These are phyloP conservation scores for Drosophila maculinotata DNA, from an alignment of 2,888 invertebrate genomes.

Conservation along the genomic window DNA sequence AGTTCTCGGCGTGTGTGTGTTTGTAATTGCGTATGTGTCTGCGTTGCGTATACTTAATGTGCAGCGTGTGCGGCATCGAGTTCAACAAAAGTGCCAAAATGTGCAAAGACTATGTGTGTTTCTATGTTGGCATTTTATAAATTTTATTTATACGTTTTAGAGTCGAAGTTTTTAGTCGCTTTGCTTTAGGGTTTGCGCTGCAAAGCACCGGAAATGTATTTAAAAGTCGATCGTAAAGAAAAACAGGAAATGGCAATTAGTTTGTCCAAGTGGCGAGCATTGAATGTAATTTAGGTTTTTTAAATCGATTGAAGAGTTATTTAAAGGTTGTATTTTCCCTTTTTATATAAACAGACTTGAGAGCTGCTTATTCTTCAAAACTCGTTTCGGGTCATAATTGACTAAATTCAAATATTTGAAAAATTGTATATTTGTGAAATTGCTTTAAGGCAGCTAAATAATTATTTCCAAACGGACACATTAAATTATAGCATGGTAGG, in stretches of 20 bases:
- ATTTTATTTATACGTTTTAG: constrained; percentile 55
- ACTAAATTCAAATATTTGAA: neutral
- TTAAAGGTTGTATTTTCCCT: neutral
- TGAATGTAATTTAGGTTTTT: constrained; percentile 20
- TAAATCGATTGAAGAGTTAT: constrained; percentile 4
- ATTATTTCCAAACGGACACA: no score
- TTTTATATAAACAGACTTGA: no score
- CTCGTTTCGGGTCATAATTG: neutral
- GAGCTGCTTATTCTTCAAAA: no score
- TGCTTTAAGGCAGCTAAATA: neutral
- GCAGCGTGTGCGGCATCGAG: constrained; percentile 41
- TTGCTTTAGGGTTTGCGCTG: constrained; percentile 10
- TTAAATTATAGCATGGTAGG: no score
- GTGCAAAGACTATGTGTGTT: constrained; percentile 12
- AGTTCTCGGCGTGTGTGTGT: constrained; percentile 27
- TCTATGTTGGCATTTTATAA: constrained; percentile 35
- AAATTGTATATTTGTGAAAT: neutral
- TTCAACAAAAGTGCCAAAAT: constrained; percentile 40
- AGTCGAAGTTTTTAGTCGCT: constrained; percentile 38
- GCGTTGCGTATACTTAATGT: constrained; percentile 60
- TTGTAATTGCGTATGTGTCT: constrained; percentile 25
- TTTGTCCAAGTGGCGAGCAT: constrained; percentile 30
- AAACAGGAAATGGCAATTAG: constrained; percentile 54
- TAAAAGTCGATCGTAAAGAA: constrained; percentile 24
- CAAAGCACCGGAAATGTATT: constrained; percentile 39